phyloP scores from a whole-genome alignment of 2,113 vertebrate genomes.

The Narcine bancroftii region DNA sequence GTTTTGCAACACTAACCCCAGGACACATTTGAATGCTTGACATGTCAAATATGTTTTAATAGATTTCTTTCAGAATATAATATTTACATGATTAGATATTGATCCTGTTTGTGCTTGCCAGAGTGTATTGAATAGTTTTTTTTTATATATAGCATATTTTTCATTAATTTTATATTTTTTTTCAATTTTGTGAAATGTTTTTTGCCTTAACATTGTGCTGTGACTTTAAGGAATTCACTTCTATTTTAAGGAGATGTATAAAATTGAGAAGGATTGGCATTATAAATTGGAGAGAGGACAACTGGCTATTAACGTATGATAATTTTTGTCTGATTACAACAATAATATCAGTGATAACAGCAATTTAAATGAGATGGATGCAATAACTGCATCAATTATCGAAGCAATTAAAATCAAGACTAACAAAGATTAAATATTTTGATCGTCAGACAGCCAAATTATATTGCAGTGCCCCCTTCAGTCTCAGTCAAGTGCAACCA shows the following conservation, averaged over 20 bases:
- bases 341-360: background rate
- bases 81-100: background rate
- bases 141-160: background rate
- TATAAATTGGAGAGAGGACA: background rate
- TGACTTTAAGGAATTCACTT: background rate
- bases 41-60: background rate
- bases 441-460: background rate
- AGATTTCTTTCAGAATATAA: too few relatives aligned
- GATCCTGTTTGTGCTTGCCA: background rate
- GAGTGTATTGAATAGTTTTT: background rate
- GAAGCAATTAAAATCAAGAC: background rate
- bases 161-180: background rate
- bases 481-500: background rate
- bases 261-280: background rate
- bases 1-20: background rate
- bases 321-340: background rate
- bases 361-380: background rate
- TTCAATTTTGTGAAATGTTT: background rate
- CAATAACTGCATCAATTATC: conserved; percentile 2
- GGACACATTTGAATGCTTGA: background rate
- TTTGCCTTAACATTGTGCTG: background rate
- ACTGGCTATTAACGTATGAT: background rate
- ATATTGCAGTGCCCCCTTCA: background rate
- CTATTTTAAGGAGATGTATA: background rate
- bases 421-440: background rate